Base-by-base conservation (phyloP, 2,113 vertebrate species). In the Mus spicilegus region DNA sequence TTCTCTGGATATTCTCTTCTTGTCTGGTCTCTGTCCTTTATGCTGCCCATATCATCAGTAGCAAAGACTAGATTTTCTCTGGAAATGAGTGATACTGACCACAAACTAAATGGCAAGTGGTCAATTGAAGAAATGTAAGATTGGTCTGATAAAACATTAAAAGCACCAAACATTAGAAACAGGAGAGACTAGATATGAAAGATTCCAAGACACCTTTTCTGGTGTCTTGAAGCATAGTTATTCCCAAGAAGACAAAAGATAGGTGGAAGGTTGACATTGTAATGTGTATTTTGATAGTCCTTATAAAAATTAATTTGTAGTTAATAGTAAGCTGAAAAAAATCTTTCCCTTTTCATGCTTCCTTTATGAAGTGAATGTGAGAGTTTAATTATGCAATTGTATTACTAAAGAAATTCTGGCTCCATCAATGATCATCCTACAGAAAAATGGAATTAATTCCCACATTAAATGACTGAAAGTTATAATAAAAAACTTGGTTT, bases 281-380 rank as follows among this genome's bases (percentile, higher is more conserved):
- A 58, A 54, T 72, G 4, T 30, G n/a, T 2, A 10, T 78, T 93
- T 95, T 89, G 63, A 56, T 46, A 12, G 67, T 61, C 49, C 13
- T 93, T 5, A 28, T 36, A 19, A 36, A 85, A 85, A 85, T 63
- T 93, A 92, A 92, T 87, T 92, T 94, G 26, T 94, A 56, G 54
- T 65, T 92, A 84, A 12, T 6, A 5, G 9, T 49, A 33, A 33
- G 24, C 58, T 89, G 12, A 78, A 61, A 72, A 72, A 78, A 86
- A 86, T 69, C 3, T 69, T 81, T 93, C 7, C 49, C 6, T 49
- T 85, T 78, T 61, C 1, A 36, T 24, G 5, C 39, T 13, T 75
- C 56, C 7, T 75, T 26, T 8, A 16, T 65, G 69, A 63, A 16
- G 7, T 65, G 51, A 63, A 87, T 46, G 76, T 42, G 30, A 9